Evolutionary conservation across 2,113 vertebrate species (phyloP).

Genomic region (Mus musculus): GRCm39 chrX:99418501-99419000

Average conservation of each 20-base stretch:
- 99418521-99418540: neutral
- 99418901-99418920: neutral
- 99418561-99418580: neutral
- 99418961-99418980: slow-evolving; percentile 19
- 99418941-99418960: neutral
- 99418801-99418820: slow-evolving; percentile 21
- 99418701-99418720: neutral
- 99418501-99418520: neutral
- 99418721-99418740: neutral
- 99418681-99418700: neutral
- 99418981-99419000: slow-evolving; percentile 5
- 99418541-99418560: neutral
- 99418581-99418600: neutral
- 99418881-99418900: neutral
- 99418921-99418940: slow-evolving; percentile 15
- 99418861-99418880: slow-evolving; percentile 51
- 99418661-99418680: neutral
- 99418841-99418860: neutral
- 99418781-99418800: neutral
- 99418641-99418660: neutral
- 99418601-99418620: neutral
- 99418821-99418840: slow-evolving; percentile 36
- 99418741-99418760: neutral
- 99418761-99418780: neutral
- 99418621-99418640: neutral